Conservation (phyloP, 2,888 invertebrate genomes). For the Diarsia rubi region DNA sequence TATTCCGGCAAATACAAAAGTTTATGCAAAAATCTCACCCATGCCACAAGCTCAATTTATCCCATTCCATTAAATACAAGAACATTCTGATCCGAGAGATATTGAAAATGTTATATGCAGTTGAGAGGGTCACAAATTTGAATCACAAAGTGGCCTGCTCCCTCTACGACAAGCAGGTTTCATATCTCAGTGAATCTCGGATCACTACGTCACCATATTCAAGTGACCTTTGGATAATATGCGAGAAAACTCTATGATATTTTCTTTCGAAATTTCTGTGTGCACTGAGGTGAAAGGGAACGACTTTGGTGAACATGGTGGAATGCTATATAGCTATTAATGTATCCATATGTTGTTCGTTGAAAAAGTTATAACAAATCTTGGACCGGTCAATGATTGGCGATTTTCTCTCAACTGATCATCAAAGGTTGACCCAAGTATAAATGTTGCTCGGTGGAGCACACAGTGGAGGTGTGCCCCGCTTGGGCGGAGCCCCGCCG, state of each 20-base stretch:
- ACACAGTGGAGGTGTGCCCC: too few species aligned
- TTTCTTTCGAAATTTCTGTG: constrained; percentile 23
- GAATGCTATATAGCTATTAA: constrained; percentile 13
- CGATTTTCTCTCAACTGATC: background rate
- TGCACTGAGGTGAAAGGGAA: constrained; percentile 14
- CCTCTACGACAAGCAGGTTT: constrained; percentile 17
- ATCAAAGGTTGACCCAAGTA: background rate
- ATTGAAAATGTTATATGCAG: constrained; percentile 68
- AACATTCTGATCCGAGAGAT: constrained; percentile 35
- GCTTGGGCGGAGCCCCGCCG: too few species aligned
- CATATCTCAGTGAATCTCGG: constrained; percentile 39
- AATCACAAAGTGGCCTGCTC: constrained; percentile 67
- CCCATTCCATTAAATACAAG: constrained; percentile 11
- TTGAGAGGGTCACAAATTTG: constrained; percentile 70
- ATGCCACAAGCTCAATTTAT: constrained; percentile 1
- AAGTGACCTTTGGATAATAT: constrained; percentile 21
- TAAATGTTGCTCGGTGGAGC: too few species aligned
- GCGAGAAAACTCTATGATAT: constrained; percentile 22
- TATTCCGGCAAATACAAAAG: background rate
- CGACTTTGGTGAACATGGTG: background rate
- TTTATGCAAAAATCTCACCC: background rate
- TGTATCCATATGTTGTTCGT: background rate
- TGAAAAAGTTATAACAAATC: background rate
- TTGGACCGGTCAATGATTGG: background rate
- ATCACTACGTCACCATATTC: constrained; percentile 30